Evolutionary conservation across 1,140 invertebrate genomes (phyloP), one percentile per base, ranked within the genome.

Genomic region (Eupristina koningsbergeri): DNA sequence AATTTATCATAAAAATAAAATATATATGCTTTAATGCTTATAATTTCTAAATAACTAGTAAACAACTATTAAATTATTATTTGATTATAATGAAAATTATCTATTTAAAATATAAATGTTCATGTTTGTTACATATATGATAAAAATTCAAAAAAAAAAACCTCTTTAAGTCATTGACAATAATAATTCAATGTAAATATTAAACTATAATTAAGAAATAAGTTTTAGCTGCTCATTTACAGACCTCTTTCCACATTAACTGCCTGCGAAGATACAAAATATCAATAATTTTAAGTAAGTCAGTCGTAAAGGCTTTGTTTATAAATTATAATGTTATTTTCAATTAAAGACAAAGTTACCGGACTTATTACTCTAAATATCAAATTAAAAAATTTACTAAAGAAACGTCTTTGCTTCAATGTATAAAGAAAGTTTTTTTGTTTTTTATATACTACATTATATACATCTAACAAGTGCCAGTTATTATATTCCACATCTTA

Each of bases 401-500:
- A 41, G 61, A 85, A 76, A 80, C 77, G 83, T 83, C 74, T 85
- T 76, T 85, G 29, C 36, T 58, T 50, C 81, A 61, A 80, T 80
- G 31, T 77, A 81, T 63, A 81, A 76, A 80, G 69, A 75, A 29
- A 78, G 41, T 69, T 85, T 79, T 73, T 81, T 73, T 81, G 78
- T 58, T 58, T 78, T 85, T 86, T 87, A 88, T 91, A 90, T 90
- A 87, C 89, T 91, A 91, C 88, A 90, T 87, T 91, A 91, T 91
- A 88, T 91, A 91, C 90, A 91, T 86, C 85, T 86, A 89, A 83
- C 87, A 89, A 90, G 86, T 87, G 86, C 87, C 82, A 89, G 81
- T 83, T 77, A 87, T 86, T 86, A 80, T 84, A 85, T 85, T 85
- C 78, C 61, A 88, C 85, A 85, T 85, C 77, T 83, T 36, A 67